A percentile compares a stretch with the other conserved stretches of the same genome.
Conservation (phyloP, 2,797 vertebrate genomes). For the Rhinichthys osculus region DNA sequence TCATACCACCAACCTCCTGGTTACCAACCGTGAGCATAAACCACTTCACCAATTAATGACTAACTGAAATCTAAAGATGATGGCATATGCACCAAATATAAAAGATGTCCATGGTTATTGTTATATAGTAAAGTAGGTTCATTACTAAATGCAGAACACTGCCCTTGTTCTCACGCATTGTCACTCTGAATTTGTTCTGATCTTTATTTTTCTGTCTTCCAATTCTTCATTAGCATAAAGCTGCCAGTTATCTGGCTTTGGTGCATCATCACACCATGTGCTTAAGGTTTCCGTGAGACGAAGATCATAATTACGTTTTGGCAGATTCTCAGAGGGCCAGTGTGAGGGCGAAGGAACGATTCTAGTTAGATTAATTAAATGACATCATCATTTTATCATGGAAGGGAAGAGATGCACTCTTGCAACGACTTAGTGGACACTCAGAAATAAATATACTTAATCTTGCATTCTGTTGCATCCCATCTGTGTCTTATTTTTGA, state of each 20-base stretch:
- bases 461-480: slow-evolving; percentile 31
- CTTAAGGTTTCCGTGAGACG: slow-evolving; percentile 37
- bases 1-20: neutral
- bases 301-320: slow-evolving; percentile 56
- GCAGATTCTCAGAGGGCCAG: slow-evolving; percentile 12
- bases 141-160: neutral
- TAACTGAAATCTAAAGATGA: neutral
- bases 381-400: slow-evolving; percentile 24
- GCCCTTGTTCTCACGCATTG: neutral
- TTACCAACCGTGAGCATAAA: neutral
- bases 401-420: neutral
- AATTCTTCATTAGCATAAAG: slow-evolving; percentile 40
- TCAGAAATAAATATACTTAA: slow-evolving; percentile 19
- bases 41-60: neutral
- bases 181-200: slow-evolving; percentile 1
- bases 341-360: neutral
- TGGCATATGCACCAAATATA: neutral
- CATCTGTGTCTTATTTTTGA: slow-evolving; percentile 2
- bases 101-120: neutral
- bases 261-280: slow-evolving; percentile 45
- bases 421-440: neutral
- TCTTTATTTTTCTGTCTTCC: slow-evolving; percentile 20
- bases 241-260: slow-evolving; percentile 50
- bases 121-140: neutral
- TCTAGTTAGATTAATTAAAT: slow-evolving; percentile 31